phyloP scores from a whole-genome alignment of 2,797 vertebrate genomes.

The Labeo calbasu region DNA sequence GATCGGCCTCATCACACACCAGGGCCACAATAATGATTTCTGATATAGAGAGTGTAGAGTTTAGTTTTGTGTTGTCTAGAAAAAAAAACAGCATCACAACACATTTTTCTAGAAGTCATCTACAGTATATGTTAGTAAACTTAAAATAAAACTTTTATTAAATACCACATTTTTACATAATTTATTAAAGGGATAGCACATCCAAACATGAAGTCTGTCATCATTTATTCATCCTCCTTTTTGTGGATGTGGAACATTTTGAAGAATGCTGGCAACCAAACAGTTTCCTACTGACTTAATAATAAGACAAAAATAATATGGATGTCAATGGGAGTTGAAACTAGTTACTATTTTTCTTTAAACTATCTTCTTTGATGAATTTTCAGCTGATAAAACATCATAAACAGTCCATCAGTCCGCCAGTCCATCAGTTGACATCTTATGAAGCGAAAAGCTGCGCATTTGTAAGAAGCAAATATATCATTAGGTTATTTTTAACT shows the following conservation, averaged over 20 bases:
- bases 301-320: background rate
- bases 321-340: no score
- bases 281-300: no score
- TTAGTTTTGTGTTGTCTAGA: background rate
- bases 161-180: background rate
- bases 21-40: conserved; percentile 8
- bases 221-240: background rate
- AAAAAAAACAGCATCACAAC: background rate
- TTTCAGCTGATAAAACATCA: no score
- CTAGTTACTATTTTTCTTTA: background rate
- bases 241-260: background rate
- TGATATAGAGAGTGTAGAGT: conserved; percentile 2
- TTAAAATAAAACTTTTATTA: background rate
- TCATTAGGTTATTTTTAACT: background rate
- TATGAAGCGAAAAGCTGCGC: background rate
- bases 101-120: background rate
- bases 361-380: background rate
- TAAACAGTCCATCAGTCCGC: no score
- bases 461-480: background rate
- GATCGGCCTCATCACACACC: conserved; percentile 1
- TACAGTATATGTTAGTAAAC: background rate
- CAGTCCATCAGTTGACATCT: background rate
- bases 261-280: background rate
- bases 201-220: background rate
- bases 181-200: background rate